Evolutionary conservation across 2,888 invertebrate genomes (phyloP), one percentile per base, ranked within the genome.

Genomic region (Proisotoma minuta): DNA sequence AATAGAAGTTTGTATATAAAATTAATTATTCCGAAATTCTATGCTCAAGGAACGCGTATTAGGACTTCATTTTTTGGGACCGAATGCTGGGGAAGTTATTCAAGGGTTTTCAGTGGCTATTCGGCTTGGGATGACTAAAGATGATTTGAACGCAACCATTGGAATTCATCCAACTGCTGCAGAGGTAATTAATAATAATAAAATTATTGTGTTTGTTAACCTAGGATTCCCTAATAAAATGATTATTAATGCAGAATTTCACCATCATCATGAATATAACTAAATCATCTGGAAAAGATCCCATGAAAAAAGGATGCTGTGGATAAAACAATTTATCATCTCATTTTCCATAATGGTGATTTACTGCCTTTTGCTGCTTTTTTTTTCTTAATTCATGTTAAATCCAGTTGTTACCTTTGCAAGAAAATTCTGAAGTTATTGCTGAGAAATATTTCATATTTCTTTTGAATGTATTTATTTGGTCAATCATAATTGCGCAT

Each of bases 81-180:
- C 94, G 1, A 86, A 87, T 74, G 94, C 94, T 51, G 95, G 95
- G 1, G 95, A 95, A 82, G 86, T 95, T 65, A 91, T 93, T 68
- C 95, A 95, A 82, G 94, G 95, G 73, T 94, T 92, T 80, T 87
- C 92, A 0, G 86, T 87, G 22, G 94, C 92, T 22, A 77, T 95
- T 28, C 93, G 91, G 88, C 75, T 82, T 59, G 80, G 81, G n/a
- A 82, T 82, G 10, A 83, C 79, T 1, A 83, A 82, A 73, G 74
- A 76, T 5, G 81, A 83, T 74, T 82, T 85, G 74, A 81, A 82
- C 72, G 71, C 76, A 40, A 78, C 84, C 0, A 78, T 85, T 60
- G 84, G 84, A 57, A 84, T 85, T 66, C 84, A 84, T 77, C 84
- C 84, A 8, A 84, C 84, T 3, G 76, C 39, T 18, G 59, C 59